Evolutionary conservation across 1,140 invertebrate genomes (phyloP).

Genomic region (Doryteuthis pealeii): DNA sequence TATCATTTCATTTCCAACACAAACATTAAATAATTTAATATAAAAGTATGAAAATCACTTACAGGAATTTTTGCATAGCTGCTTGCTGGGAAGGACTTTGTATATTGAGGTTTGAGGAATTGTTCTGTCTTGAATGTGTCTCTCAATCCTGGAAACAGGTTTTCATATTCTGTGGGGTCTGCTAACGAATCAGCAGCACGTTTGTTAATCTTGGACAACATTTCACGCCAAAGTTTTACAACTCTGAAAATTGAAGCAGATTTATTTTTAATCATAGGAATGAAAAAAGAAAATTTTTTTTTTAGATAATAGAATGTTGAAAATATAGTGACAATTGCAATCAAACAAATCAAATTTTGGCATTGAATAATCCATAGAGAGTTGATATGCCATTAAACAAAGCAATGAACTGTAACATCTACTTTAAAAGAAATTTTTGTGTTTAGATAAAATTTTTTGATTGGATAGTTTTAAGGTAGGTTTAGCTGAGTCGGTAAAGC

Average conservation of each 20-base stretch:
- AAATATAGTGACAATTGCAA: not conserved
- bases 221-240: conserved; percentile 53
- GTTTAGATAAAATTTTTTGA: too few relatives aligned
- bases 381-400: too few relatives aligned
- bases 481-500: too few relatives aligned
- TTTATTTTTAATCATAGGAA: too few relatives aligned
- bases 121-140: conserved; percentile 77
- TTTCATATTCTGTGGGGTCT: conserved; percentile 93
- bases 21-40: too few relatives aligned
- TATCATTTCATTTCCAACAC: too few relatives aligned
- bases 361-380: too few relatives aligned
- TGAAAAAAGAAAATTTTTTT: conserved; percentile 2
- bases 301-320: too few relatives aligned
- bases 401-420: not conserved
- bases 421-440: too few relatives aligned
- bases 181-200: conserved; percentile 92
- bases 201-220: conserved; percentile 47
- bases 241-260: conserved; percentile 45
- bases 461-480: too few relatives aligned
- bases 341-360: too few relatives aligned
- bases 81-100: conserved; percentile 43
- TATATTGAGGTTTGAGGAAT: conserved; percentile 42
- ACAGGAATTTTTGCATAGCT: conserved; percentile 49
- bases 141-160: conserved; percentile 87
- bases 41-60: conserved; percentile 22